These are phyloP conservation scores for Lytechinus pictus DNA, from an alignment of 35 echinoderm and acorn worm genomes.

Conservation along the genomic window DNA sequence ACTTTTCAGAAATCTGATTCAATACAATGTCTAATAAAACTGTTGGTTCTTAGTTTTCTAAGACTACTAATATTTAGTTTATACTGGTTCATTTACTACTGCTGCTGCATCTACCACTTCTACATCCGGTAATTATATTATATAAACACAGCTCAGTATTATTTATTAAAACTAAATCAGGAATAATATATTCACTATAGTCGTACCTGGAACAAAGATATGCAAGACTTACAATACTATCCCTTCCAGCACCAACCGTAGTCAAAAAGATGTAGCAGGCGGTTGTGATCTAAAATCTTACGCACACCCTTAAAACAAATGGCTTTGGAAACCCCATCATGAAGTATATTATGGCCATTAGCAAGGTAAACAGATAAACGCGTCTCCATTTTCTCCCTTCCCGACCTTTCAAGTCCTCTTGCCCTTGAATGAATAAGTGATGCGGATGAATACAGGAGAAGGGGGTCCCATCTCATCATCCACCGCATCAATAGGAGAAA, in stretches of 20 bases:
- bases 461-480: not conserved
- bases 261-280: not conserved
- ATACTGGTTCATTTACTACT: not conserved
- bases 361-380: not conserved
- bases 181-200: too few relatives aligned
- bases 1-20: too few relatives aligned
- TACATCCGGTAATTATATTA: not conserved
- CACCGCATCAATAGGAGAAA: not conserved
- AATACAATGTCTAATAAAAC: too few relatives aligned
- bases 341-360: constrained; percentile 4
- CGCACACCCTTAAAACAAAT: not conserved
- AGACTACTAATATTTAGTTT: not conserved
- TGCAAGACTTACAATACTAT: too few relatives aligned
- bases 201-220: too few relatives aligned
- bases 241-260: not conserved
- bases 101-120: not conserved
- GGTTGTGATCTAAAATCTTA: not conserved
- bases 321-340: not conserved
- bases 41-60: not conserved
- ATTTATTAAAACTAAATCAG: too few relatives aligned
- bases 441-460: not conserved
- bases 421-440: not conserved
- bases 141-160: too few relatives aligned
- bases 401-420: not conserved
- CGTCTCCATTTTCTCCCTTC: not conserved